A percentile compares a stretch with the other conserved stretches of the same genome.
Conservation (phyloP, 2,888 invertebrate genomes). For the Malthinus flaveolus region DNA sequence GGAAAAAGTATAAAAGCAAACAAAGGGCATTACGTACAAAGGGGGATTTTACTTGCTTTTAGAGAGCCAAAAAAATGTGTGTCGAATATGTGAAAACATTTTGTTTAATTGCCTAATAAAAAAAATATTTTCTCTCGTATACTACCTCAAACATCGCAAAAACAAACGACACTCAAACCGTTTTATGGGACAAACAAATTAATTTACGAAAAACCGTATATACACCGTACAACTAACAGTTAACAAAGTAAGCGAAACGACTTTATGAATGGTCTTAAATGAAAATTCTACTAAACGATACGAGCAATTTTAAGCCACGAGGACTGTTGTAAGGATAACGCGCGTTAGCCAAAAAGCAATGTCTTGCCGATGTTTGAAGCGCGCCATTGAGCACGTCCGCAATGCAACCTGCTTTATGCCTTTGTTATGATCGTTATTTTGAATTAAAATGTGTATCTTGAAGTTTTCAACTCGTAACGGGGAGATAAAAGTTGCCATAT, state of each 20-base stretch:
- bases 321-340: constrained; percentile 17
- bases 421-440: constrained; percentile 41
- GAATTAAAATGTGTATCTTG: constrained; percentile 38
- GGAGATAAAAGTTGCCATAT: constrained; percentile 33
- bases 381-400: constrained; percentile 39
- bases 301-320: constrained; percentile 15
- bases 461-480: constrained; percentile 33
- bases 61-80: too few relatives aligned
- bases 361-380: constrained; percentile 26
- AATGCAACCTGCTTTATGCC: constrained; percentile 38
- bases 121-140: too few relatives aligned
- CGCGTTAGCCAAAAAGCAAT: constrained; percentile 21
- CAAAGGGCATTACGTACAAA: too few relatives aligned
- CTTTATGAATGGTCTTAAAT: constrained; percentile 17
- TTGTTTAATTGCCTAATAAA: too few relatives aligned
- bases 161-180: too few relatives aligned
- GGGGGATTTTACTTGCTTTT: too few relatives aligned
- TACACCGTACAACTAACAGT: not conserved
- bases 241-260: constrained; percentile 1
- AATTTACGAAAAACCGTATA: constrained; percentile 2
- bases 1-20: too few relatives aligned
- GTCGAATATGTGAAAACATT: too few relatives aligned
- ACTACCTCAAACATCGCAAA: too few relatives aligned
- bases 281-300: constrained; percentile 15
- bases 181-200: not conserved